Conservation (phyloP, 2,797 vertebrate species). For the Gymnopithys bicolor region DNA sequence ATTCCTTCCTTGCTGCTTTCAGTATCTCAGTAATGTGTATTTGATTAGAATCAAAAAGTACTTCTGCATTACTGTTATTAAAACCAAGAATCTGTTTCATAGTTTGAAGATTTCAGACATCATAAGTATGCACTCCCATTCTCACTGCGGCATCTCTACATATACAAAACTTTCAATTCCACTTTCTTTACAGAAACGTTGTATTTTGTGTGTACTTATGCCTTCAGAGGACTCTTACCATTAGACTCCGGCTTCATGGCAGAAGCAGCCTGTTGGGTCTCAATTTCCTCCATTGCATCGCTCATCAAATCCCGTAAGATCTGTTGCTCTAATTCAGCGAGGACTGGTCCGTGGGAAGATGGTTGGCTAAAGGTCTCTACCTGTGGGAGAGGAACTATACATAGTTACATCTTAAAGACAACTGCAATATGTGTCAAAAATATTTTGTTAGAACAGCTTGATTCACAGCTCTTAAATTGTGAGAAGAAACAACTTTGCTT, state of each 20-base stretch:
- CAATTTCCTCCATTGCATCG: constrained; percentile 97
- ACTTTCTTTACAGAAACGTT: background rate
- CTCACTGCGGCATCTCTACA: background rate
- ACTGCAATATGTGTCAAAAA: background rate
- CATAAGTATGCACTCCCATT: background rate
- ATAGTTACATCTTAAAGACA: background rate
- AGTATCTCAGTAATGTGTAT: background rate
- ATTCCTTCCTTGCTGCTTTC: background rate
- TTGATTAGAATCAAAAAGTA: background rate
- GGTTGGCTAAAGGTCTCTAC: constrained; percentile 76
- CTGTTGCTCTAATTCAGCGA: constrained; percentile 93
- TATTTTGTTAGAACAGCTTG: background rate
- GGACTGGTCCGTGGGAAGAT: constrained; percentile 80
- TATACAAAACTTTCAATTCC: background rate
- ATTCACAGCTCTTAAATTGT: background rate
- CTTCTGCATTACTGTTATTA: background rate
- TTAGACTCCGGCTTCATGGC: constrained; percentile 78
- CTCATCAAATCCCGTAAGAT: constrained; percentile 97
- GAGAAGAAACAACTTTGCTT: background rate
- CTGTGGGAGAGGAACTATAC: constrained; percentile 70
- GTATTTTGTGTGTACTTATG: background rate
- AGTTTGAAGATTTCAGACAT: background rate
- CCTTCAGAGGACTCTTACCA: constrained; percentile 74
- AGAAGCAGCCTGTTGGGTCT: constrained; percentile 77
- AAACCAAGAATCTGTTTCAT: background rate